These are phyloP conservation scores for Cremastinae sp. DNA, from an alignment of 2,888 invertebrate species.

Conservation along the genomic window DNA sequence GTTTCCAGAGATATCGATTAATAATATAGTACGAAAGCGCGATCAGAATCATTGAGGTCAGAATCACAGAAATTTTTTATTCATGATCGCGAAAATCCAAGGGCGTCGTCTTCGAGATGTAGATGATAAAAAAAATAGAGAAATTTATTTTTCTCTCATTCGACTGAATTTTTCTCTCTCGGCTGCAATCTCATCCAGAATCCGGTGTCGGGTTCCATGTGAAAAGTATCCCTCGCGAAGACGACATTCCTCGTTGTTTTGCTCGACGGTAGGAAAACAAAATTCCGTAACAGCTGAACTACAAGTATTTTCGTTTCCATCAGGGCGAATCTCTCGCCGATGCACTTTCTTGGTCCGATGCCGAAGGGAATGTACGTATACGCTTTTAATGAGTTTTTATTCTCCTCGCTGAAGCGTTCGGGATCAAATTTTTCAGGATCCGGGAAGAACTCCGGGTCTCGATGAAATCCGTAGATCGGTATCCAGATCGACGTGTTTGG, in stretches of 20 bases:
- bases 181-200: slow-evolving; percentile 59
- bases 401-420: no score
- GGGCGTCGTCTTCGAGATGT: no score
- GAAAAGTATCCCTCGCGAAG: slow-evolving; percentile 41
- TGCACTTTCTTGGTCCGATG: slow-evolving; percentile 65
- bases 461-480: slow-evolving; percentile 65
- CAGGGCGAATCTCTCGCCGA: slow-evolving; percentile 59
- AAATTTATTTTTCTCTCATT: not conserved
- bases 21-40: no score
- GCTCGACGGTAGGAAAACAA: slow-evolving; percentile 68
- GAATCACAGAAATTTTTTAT: no score
- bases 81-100: no score
- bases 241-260: slow-evolving; percentile 78
- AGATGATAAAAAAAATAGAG: slow-evolving; percentile 1
- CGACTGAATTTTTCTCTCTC: slow-evolving; percentile 11
- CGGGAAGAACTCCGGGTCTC: slow-evolving; percentile 66
- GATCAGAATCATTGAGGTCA: no score
- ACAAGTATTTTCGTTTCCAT: slow-evolving; percentile 61
- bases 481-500: slow-evolving; percentile 54
- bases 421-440: slow-evolving; percentile 64
- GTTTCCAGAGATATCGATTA: no score
- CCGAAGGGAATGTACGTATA: slow-evolving; percentile 72
- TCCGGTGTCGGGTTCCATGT: slow-evolving; percentile 47
- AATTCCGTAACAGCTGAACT: slow-evolving; percentile 51
- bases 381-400: slow-evolving; percentile 58